Evolutionary conservation across 2,113 vertebrate genomes (phyloP).

Genomic region (Lepus timidus): DNA sequence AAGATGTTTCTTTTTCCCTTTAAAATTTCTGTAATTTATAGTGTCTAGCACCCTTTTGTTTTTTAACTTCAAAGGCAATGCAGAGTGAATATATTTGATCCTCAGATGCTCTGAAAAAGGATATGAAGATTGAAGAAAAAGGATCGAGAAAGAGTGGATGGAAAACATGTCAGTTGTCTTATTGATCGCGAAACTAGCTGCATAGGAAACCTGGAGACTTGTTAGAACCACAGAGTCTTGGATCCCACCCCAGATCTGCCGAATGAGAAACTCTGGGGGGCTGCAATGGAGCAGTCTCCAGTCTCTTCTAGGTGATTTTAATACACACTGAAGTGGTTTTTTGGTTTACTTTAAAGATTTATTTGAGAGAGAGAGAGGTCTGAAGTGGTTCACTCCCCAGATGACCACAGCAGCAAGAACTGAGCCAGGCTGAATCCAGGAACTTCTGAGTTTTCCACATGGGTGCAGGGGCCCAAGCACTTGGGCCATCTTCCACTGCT

Average conservation of each 20-base stretch:
- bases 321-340: not conserved
- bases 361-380: too few species aligned
- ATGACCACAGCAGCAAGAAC: too few species aligned
- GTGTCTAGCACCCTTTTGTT: not conserved
- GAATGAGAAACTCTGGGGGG: not conserved
- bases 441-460: too few species aligned
- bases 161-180: not conserved
- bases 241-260: not conserved
- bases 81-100: not conserved
- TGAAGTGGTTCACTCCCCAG: too few species aligned
- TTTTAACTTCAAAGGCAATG: not conserved
- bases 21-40: not conserved
- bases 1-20: not conserved
- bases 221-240: not conserved
- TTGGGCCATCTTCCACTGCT: too few species aligned
- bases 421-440: too few species aligned
- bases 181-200: not conserved
- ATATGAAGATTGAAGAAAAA: not conserved
- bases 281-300: not conserved
- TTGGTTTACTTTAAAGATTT: too few species aligned
- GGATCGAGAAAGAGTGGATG: not conserved
- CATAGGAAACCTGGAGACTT: not conserved
- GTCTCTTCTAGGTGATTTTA: not conserved
- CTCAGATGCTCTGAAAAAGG: not conserved
- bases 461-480: too few species aligned